Evolutionary conservation across 2,797 vertebrate species (phyloP), one percentile per base, ranked within the genome.

Genomic region (Coluber constrictor): DNA sequence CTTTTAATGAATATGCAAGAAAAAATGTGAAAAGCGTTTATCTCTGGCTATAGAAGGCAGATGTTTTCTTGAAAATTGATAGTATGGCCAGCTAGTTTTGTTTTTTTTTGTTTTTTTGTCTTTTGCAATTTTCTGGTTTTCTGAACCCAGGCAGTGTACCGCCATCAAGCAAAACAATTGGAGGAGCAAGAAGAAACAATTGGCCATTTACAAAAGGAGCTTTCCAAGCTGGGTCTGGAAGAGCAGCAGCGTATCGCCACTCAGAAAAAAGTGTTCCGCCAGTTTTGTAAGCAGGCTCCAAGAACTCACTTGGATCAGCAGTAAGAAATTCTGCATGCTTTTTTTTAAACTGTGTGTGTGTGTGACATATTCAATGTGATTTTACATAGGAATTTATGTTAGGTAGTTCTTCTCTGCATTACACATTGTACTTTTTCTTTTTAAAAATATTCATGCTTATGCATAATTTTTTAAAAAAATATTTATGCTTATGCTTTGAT

Each of bases 211-310:
- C 97, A 98, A 97, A 98, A 97, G 94, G 98, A 98, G 91, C 96
- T 99, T 15, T 95, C 95, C 88, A 98, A 96, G 86, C 88, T 96
- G 6, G 95, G 96, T 90, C 96, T 95, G 92, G 98, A 98, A 90
- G 98, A 99, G 63, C 98, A 98, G 92, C 95, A 74, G 2, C 97
- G 97, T 0, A 9, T 97, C 29, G 91, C 96, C 56, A 95, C 96
- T 61, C 98, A 98, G 94, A 98, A 95, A 87, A 98, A 96, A 94
- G 96, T 97, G 15, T 98, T 98, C 92, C 97, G 98, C 74, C 96
- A 92, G 90, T 97, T 99, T 96, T 98, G 97, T 95, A 97, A 92
- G 89, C 97, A 95, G 94, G 96, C 97, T 3, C 96, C 97, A 86
- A 96, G 96, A 94, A 97, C 96, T n/a, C 57, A 96, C 3, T 91